Evolutionary conservation across 2,113 vertebrate species (phyloP), one percentile per base, ranked within the genome.

Genomic region (Tenrec ecaudatus): DNA sequence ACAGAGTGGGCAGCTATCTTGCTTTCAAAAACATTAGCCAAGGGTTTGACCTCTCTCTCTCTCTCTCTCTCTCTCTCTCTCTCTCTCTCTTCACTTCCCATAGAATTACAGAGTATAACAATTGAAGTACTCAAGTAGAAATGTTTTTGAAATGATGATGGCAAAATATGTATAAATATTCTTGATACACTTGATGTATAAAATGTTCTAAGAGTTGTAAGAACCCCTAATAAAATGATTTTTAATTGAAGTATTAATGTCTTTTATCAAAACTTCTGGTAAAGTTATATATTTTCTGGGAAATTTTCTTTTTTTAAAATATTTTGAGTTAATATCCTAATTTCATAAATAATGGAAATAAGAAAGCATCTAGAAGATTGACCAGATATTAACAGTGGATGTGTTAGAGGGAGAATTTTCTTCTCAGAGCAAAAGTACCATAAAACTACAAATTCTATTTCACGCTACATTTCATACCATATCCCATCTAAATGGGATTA

Each of bases 361-460:
- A 85, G 47, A 90, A 90, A 77, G 80, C 29, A 31, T 40, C 22
- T 25, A 69, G 40, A 40, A 53, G 79, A 73, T 17, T 71, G 43
- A 86, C 10, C 31, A 85, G 78, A 82, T 85, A 43, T 68, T 43
- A 82, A 53, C 22, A 40, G 4, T 31, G 14, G 7, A 38, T 79
- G 80, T 31, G 15, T 29, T 68, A 68, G 20, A 88, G 10, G 43
- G 25, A 92, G 19, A 33, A 9, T 88, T 82, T 88, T n/a, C 9
- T 85, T 79, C 40, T 43, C 76, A 69, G 53, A 62, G 57, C 58
- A 86, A 94, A 92, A 82, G 81, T 66, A 84, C 19, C 38, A 47
- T 75, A 76, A 85, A 69, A 71, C 33, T 36, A 85, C 23, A 6
- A 71, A 81, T 62, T 84, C n/a, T 4, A 22, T 58, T 81, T 86